Conservation (phyloP, 2,888 invertebrate genomes). For the Oeneis ivallda region DNA sequence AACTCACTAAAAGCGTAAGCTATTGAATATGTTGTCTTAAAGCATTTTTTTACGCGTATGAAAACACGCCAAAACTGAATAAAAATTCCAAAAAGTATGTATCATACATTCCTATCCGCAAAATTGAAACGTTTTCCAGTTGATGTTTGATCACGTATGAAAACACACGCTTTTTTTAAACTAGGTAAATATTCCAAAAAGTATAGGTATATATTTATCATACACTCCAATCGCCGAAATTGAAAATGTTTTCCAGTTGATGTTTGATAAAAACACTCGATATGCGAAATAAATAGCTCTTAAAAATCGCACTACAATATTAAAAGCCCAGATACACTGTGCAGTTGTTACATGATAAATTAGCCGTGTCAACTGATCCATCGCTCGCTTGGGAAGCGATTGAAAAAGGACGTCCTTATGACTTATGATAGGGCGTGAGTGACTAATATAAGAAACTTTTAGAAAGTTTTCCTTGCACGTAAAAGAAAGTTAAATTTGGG, state of each 20-base stretch:
- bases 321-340: constrained; percentile 34
- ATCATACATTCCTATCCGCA: too few relatives aligned
- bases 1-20: too few relatives aligned
- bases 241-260: not conserved
- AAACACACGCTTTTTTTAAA: too few relatives aligned
- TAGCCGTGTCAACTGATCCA: constrained; percentile 64
- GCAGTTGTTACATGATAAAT: constrained; percentile 73
- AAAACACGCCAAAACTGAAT: too few relatives aligned
- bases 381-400: constrained; percentile 44
- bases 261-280: not conserved
- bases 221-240: not conserved
- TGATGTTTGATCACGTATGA: too few relatives aligned
- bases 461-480: too few relatives aligned
- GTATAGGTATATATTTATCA: too few relatives aligned
- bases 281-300: not conserved
- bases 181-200: not conserved
- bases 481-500: too few relatives aligned
- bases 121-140: not conserved
- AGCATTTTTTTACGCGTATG: too few relatives aligned
- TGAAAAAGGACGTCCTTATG: constrained; percentile 37
- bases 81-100: too few relatives aligned
- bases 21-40: too few relatives aligned
- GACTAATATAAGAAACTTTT: not conserved
- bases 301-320: constrained; percentile 40
- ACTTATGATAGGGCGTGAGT: constrained; percentile 31